Base-by-base conservation (phyloP, 2,113 vertebrate species). In the Sciurus niger region DNA sequence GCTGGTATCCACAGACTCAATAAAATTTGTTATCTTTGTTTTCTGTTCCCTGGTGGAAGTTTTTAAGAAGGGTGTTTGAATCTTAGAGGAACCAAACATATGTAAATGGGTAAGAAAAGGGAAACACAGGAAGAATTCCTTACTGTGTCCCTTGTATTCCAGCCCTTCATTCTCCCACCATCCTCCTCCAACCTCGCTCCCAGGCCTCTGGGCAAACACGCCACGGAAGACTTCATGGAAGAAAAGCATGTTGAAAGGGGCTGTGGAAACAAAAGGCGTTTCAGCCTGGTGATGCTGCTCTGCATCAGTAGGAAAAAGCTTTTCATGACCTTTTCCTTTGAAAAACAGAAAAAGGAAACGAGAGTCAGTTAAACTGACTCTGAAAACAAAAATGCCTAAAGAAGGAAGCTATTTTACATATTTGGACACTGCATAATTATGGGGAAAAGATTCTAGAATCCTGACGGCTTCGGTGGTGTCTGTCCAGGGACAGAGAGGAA, bases 391-490 rank as follows among this genome's bases (percentile, higher is more conserved):
- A 68, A 79, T 51, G 6, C 67, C 25, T 6, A 94, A 25, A 83
- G 37, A 86, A 22, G n/a, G 24, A 92, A 83, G 53, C 25, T 34
- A 68, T 55, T 74, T n/a, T 25, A 78, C 14, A 63, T 74, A 83
- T 37, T 70, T 84, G 4, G 43, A 79, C 13, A 65, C 34, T 43
- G 65, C 3, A 25, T 22, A 73, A 86, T 70, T 73, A 14, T 7
- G 84, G 80, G n/a, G 32, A 80, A 48, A 48, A 55, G 12, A 48
- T 55, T 55, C 65, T 43, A 51, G 37, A 79, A 90, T 76, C 72
- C 70, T 93, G 80, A 18, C 20, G 55, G 74, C 90, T 72, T 95
- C 80, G 58, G 55, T 67, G 79, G 80, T 25, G 51, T 67, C n/a
- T 84, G 34, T 60, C 58, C 25, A 77, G 94, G 53, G 67, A 65